phyloP scores from a whole-genome alignment of 1,140 invertebrate genomes.

The Drosophila kohkoa region DNA sequence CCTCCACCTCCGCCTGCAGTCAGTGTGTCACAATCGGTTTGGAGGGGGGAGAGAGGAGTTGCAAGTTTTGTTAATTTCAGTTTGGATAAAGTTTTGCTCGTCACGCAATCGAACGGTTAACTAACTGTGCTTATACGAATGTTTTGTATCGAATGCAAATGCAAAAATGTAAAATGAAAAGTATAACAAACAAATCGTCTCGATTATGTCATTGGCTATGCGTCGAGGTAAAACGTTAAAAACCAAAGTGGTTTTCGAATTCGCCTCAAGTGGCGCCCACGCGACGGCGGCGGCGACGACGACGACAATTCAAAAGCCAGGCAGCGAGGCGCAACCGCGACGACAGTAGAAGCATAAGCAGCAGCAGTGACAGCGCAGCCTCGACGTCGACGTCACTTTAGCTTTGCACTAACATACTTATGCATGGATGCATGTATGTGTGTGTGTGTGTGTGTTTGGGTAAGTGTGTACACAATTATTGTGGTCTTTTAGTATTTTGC shows the following conservation, averaged over 20 bases:
- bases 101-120: conserved; percentile 36
- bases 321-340: conserved; percentile 72
- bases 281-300: conserved; percentile 32
- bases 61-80: conserved; percentile 22
- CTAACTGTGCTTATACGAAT: conserved; percentile 25
- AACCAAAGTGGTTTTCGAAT: conserved; percentile 35
- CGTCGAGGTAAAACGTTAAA: conserved; percentile 28
- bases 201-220: conserved; percentile 50
- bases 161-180: conserved; percentile 14
- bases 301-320: conserved; percentile 56
- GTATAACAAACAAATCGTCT: conserved; percentile 32
- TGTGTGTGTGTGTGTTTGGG: not conserved
- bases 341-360: conserved; percentile 30
- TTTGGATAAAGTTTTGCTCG: conserved; percentile 17
- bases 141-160: conserved; percentile 42
- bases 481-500: conserved; percentile 26
- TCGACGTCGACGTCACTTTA: conserved; percentile 38
- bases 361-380: conserved; percentile 27
- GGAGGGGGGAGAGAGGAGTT: not conserved
- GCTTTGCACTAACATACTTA: conserved; percentile 7
- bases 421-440: conserved; percentile 6
- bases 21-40: not conserved
- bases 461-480: conserved; percentile 18
- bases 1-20: not conserved
- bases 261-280: conserved; percentile 63